Percentiles rank a stretch among this genome's conserved stretches.
Evolutionary conservation across 2,113 vertebrate genomes (phyloP).

Genomic region (Anas platyrhynchos): DNA sequence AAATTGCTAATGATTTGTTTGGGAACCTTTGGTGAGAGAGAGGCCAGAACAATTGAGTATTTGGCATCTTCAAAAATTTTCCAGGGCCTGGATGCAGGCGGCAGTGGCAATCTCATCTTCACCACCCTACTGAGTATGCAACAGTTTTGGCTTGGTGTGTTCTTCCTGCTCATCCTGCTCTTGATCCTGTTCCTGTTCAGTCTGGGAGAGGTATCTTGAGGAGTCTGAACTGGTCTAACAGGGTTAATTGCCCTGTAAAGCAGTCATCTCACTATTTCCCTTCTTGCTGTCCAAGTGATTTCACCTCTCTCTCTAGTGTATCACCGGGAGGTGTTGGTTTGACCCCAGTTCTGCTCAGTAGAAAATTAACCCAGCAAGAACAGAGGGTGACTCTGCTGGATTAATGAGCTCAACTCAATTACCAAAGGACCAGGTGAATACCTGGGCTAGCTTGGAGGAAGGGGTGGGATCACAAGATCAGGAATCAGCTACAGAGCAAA

Average conservation of each 20-base stretch:
- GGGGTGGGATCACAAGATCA: background rate
- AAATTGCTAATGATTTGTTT: slow-evolving; percentile 14
- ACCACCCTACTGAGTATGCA: background rate
- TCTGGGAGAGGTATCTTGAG: background rate
- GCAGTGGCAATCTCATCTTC: background rate
- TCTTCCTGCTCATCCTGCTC: background rate
- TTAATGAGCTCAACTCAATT: background rate
- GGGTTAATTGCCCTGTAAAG: background rate
- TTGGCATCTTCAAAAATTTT: background rate
- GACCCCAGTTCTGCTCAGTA: background rate
- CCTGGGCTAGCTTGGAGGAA: background rate
- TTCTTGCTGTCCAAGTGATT: background rate
- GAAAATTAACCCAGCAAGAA: background rate
- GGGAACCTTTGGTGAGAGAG: background rate
- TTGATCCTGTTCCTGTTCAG: background rate
- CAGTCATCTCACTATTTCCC: background rate
- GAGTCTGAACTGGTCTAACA: background rate
- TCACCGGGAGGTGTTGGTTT: background rate
- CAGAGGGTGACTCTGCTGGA: background rate
- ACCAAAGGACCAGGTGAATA: background rate
- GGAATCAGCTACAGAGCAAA: background rate
- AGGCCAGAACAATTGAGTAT: background rate
- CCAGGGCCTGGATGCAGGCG: background rate
- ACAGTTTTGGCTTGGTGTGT: background rate
- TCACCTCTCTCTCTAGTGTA: background rate